phyloP scores from a whole-genome alignment of 1,140 invertebrate genomes.

The Formica exsecta region DNA sequence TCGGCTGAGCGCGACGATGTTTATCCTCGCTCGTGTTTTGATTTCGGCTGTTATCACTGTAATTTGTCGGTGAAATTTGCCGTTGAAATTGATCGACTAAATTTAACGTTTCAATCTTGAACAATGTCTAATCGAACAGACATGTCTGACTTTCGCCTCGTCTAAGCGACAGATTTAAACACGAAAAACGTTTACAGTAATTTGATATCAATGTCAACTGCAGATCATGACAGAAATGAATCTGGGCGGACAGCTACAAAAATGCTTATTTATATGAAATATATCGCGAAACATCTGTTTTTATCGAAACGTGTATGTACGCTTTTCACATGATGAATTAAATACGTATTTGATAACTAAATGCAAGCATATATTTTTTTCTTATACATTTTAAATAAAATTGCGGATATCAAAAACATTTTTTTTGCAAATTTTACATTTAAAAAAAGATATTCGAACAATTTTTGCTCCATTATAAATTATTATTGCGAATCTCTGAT shows the following conservation, averaged over 20 bases:
- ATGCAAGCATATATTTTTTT: not conserved
- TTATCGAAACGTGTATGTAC: not conserved
- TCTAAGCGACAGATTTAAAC: slow-evolving; percentile 51
- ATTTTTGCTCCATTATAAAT: not conserved
- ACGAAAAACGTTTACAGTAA: slow-evolving; percentile 72
- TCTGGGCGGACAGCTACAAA: not conserved
- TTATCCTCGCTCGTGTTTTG: too few species aligned
- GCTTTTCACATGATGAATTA: not conserved
- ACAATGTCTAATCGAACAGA: slow-evolving; percentile 51
- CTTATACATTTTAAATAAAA: slow-evolving; percentile 1
- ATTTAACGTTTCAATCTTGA: too few species aligned
- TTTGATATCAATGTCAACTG: slow-evolving; percentile 75
- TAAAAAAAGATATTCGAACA: not conserved
- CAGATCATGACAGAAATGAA: slow-evolving; percentile 55
- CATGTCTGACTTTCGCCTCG: slow-evolving; percentile 56
- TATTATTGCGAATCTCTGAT: slow-evolving; percentile 4
- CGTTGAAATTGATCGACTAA: too few species aligned
- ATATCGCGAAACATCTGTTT: not conserved
- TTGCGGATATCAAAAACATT: not conserved
- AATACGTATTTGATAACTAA: slow-evolving; percentile 42
- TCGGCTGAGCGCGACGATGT: too few species aligned
- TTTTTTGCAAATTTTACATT: not conserved
- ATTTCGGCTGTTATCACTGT: too few species aligned
- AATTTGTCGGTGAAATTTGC: too few species aligned
- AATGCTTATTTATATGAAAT: slow-evolving; percentile 20